A percentile compares a stretch with the other conserved stretches of the same genome.
These are phyloP conservation scores for Lepidothrix coronata DNA, from an alignment of 2,113 vertebrate species.

Conservation along the genomic window DNA sequence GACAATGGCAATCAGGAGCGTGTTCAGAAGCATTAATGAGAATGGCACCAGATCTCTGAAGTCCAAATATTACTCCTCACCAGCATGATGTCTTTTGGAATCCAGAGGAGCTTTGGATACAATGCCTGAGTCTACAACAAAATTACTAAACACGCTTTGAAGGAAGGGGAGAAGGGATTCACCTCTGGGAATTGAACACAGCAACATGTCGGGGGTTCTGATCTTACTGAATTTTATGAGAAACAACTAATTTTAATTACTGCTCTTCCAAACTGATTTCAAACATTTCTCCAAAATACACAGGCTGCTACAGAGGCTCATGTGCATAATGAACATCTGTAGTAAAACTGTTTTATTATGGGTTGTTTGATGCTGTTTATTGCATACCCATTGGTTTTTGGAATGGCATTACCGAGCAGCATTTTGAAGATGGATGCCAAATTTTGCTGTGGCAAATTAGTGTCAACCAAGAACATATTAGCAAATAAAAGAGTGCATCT, in stretches of 20 bases:
- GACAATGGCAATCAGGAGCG: neutral
- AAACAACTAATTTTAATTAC: constrained; percentile 24
- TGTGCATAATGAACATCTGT: constrained; percentile 69
- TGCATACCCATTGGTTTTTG: constrained; percentile 25
- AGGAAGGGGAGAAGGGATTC: neutral
- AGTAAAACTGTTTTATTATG: constrained; percentile 56
- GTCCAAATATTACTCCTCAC: neutral
- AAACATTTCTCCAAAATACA: constrained; percentile 48
- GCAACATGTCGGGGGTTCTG: neutral
- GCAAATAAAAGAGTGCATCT: constrained; percentile 56
- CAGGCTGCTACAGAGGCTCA: constrained; percentile 34
- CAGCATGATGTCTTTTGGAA: neutral
- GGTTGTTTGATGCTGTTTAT: constrained; percentile 28
- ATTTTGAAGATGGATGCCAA: constrained; percentile 36
- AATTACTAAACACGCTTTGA: neutral
- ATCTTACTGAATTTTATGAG: neutral
- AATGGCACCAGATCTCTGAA: neutral
- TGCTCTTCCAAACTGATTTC: constrained; percentile 46
- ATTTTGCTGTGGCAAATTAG: constrained; percentile 29
- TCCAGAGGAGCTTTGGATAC: neutral
- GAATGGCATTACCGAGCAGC: constrained; percentile 27
- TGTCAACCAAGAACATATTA: constrained; percentile 52
- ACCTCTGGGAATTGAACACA: neutral
- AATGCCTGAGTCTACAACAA: neutral
- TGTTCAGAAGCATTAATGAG: neutral